Percentiles rank a stretch among this genome's conserved stretches.
These are phyloP conservation scores for Axea sp. DNA, from an alignment of 2,888 invertebrate species.

Conservation along the genomic window DNA sequence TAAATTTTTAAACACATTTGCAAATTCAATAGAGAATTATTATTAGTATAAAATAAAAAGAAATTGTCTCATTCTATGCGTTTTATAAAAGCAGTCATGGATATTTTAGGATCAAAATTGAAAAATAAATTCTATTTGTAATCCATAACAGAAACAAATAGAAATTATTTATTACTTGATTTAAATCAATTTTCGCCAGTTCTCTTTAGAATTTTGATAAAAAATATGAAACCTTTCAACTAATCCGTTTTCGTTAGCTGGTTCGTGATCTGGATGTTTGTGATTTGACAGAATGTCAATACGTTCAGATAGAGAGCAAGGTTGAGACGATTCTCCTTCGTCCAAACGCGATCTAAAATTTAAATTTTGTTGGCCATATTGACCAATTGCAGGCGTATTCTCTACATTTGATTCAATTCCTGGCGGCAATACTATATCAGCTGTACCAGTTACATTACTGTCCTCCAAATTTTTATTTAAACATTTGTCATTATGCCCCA, in stretches of 20 bases:
- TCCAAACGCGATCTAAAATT: slow-evolving; percentile 60
- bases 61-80: too few relatives aligned
- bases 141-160: too few relatives aligned
- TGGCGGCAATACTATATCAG: slow-evolving; percentile 61
- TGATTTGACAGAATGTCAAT: slow-evolving; percentile 83
- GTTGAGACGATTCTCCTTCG: slow-evolving; percentile 78
- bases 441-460: slow-evolving; percentile 64
- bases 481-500: slow-evolving; percentile 19
- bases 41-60: too few relatives aligned
- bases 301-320: slow-evolving; percentile 83
- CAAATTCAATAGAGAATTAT: too few relatives aligned
- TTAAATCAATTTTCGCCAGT: too few relatives aligned
- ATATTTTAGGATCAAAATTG: too few relatives aligned
- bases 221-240: slow-evolving; percentile 81
- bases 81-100: too few relatives aligned
- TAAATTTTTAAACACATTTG: too few relatives aligned
- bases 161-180: too few relatives aligned
- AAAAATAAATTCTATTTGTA: too few relatives aligned
- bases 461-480: slow-evolving; percentile 66
- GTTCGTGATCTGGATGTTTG: slow-evolving; percentile 73
- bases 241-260: slow-evolving; percentile 81
- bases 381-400: slow-evolving; percentile 29
- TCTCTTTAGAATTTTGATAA: too few relatives aligned
- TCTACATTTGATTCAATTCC: slow-evolving; percentile 64
- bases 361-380: neutral